These are phyloP conservation scores for Megaceryle maxima DNA, from an alignment of 2,113 vertebrate genomes.

Conservation along the genomic window DNA sequence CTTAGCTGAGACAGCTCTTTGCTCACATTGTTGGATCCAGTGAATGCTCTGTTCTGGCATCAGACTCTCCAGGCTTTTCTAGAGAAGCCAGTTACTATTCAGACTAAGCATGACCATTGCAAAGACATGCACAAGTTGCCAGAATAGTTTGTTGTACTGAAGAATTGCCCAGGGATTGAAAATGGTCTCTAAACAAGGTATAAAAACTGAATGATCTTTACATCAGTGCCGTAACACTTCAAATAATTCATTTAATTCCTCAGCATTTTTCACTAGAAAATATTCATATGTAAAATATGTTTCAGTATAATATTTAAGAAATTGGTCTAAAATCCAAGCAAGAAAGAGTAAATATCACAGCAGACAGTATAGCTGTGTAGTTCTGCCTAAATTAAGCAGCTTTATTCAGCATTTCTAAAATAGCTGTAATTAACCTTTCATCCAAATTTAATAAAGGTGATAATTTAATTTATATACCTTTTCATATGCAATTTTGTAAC, in stretches of 20 bases:
- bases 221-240: not conserved
- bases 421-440: conserved; percentile 60
- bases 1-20: not conserved
- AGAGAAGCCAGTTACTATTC: not conserved
- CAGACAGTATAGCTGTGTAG: conserved; percentile 31
- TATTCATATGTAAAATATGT: not conserved
- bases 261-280: not conserved
- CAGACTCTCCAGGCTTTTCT: not conserved
- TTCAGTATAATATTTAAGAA: not conserved
- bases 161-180: not conserved
- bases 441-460: conserved; percentile 39
- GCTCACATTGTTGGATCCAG: not conserved
- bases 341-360: conserved; percentile 39
- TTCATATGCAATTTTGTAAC: not conserved
- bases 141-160: not conserved
- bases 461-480: conserved; percentile 34
- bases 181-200: not conserved
- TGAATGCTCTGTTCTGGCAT: not conserved
- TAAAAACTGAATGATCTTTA: not conserved
- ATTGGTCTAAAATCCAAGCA: conserved; percentile 26
- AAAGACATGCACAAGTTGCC: not conserved
- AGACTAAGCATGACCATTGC: not conserved
- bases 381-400: conserved; percentile 49
- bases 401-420: conserved; percentile 45
- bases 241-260: not conserved